Percentiles rank a stretch among this genome's conserved stretches.
Conservation (phyloP, 2,113 vertebrate species). For the Oceanodroma tethys region DNA sequence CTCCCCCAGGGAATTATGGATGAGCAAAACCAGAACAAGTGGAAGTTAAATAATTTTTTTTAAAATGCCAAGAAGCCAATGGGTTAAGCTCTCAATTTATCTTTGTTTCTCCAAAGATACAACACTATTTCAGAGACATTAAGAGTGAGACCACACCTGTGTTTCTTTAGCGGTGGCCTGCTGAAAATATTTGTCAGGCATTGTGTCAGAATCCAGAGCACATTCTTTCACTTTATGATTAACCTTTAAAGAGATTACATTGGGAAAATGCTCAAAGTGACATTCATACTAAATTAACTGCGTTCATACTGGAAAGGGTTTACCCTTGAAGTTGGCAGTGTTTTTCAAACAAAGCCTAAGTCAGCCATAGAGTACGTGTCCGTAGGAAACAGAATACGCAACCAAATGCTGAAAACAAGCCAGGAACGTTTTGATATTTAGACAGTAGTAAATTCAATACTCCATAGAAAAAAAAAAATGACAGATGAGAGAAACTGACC, state of each 20-base stretch:
- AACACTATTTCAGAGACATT: slow-evolving; percentile 14
- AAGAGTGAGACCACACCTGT: slow-evolving; percentile 60
- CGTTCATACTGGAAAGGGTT: not conserved
- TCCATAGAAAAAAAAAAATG: not conserved
- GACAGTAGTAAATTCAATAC: not conserved
- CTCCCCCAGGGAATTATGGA: slow-evolving; percentile 23
- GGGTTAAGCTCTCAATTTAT: slow-evolving; percentile 70
- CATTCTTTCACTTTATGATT: slow-evolving; percentile 68
- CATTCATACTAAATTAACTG: slow-evolving; percentile 23
- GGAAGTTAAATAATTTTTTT: slow-evolving; percentile 49
- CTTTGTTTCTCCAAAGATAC: slow-evolving; percentile 65
- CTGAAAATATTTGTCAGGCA: slow-evolving; percentile 66
- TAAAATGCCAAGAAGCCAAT: slow-evolving; percentile 54
- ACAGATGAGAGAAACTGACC: not conserved
- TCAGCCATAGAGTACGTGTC: not conserved
- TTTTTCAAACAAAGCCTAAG: slow-evolving; percentile 15
- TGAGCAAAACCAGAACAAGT: slow-evolving; percentile 62
- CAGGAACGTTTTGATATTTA: not conserved
- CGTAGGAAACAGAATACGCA: slow-evolving; percentile 7
- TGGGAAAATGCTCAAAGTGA: slow-evolving; percentile 40
- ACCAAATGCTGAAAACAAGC: not conserved
- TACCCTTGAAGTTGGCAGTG: slow-evolving; percentile 21
- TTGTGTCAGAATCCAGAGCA: slow-evolving; percentile 62
- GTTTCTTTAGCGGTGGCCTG: slow-evolving; percentile 60
- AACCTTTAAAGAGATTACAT: slow-evolving; percentile 55